These are phyloP conservation scores for Andricus grossulariae DNA, from an alignment of 1,140 invertebrate species.

Conservation along the genomic window DNA sequence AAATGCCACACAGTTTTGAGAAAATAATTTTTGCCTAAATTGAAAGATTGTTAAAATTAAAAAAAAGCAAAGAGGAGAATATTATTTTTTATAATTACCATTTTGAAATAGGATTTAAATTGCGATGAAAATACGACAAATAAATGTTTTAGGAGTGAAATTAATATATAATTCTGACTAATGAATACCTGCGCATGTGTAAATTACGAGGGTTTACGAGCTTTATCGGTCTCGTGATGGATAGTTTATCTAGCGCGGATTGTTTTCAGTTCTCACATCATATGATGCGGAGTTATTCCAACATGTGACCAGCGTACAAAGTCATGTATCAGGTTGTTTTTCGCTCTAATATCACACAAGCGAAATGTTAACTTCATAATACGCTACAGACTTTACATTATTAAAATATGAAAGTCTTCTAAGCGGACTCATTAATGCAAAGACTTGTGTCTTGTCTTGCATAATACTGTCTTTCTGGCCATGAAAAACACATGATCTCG, in stretches of 20 bases:
- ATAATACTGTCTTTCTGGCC: no score
- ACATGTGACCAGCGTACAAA: slow-evolving; percentile 31
- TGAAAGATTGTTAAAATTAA: not conserved
- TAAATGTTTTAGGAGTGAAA: not conserved
- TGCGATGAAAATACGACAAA: slow-evolving; percentile 15
- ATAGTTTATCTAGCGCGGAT: not conserved
- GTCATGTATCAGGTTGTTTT: slow-evolving; percentile 29
- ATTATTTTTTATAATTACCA: no score
- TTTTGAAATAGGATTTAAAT: no score
- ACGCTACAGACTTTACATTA: not conserved
- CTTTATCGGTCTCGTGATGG: not conserved
- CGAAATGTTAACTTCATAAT: not conserved
- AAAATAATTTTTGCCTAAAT: no score
- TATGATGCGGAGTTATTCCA: slow-evolving; percentile 7
- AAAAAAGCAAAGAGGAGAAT: no score
- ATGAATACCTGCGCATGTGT: not conserved
- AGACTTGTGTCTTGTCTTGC: not conserved
- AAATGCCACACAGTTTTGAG: no score
- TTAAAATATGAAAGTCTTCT: not conserved
- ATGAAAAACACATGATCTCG: no score
- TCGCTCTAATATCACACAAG: slow-evolving; percentile 12
- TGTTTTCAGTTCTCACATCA: slow-evolving; percentile 5
- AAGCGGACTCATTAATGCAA: not conserved
- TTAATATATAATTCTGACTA: not conserved
- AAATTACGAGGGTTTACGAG: not conserved